Evolutionary conservation across 23 tunicate species (phyloP).

Genomic region (Botrylloides violaceus): DNA sequence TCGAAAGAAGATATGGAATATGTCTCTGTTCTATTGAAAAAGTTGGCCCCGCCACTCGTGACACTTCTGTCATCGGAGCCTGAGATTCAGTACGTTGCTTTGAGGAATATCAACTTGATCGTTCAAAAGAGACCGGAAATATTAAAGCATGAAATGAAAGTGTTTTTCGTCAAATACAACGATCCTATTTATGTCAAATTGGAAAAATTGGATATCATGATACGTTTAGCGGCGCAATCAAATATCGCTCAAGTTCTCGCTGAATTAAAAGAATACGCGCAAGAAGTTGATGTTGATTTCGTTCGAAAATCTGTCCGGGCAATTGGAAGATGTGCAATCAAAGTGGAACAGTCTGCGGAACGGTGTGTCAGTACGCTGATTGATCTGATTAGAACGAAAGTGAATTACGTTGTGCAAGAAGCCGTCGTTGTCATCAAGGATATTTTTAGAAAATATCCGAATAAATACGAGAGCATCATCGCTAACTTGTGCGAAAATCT

Average conservation of each 20-base stretch:
- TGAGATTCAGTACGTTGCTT: slow-evolving; percentile 94
- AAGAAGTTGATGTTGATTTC: slow-evolving; percentile 97
- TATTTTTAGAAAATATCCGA: slow-evolving; percentile 95
- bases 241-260: slow-evolving; percentile 98
- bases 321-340: slow-evolving; percentile 97
- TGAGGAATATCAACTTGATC: slow-evolving; percentile 88
- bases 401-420: slow-evolving; percentile 98
- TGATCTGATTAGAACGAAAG: slow-evolving; percentile 95
- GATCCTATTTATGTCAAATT: slow-evolving; percentile 98
- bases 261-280: slow-evolving; percentile 95
- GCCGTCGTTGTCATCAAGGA: slow-evolving; percentile 99
- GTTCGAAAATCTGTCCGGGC: slow-evolving; percentile 97
- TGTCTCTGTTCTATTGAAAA: slow-evolving; percentile 56
- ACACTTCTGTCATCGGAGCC: slow-evolving; percentile 93
- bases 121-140: slow-evolving; percentile 76
- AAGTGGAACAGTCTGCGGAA: slow-evolving; percentile 95
- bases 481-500: slow-evolving; percentile 95
- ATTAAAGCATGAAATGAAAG: slow-evolving; percentile 37
- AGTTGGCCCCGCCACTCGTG: slow-evolving; percentile 96
- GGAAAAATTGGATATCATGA: slow-evolving; percentile 98
- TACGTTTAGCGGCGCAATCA: slow-evolving; percentile 85
- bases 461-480: slow-evolving; percentile 95
- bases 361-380: slow-evolving; percentile 93
- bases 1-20: slow-evolving; percentile 60
- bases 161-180: slow-evolving; percentile 97